Conservation (phyloP, 2,113 vertebrate genomes). For the Lampris incognitus region DNA sequence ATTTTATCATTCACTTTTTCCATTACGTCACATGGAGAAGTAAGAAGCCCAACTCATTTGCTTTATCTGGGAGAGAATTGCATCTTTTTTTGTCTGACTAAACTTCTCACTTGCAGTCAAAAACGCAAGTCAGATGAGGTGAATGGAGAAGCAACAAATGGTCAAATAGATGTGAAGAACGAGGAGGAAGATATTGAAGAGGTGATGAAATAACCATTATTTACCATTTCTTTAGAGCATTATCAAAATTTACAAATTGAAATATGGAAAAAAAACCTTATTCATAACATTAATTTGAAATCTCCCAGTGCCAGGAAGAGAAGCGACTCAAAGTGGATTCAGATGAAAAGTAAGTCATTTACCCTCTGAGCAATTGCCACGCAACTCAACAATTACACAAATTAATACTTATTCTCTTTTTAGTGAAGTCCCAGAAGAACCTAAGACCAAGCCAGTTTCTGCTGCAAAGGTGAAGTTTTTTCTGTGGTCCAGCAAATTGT, state of each 20-base stretch:
- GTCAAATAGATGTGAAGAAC: slow-evolving; percentile 64
- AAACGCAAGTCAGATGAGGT: slow-evolving; percentile 90
- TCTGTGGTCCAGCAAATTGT: too few relatives aligned
- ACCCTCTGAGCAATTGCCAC: background rate
- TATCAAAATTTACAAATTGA: too few relatives aligned
- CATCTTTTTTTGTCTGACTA: background rate
- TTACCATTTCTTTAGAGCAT: too few relatives aligned
- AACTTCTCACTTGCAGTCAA: slow-evolving; percentile 70
- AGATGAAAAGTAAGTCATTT: slow-evolving; percentile 84
- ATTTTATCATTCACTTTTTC: background rate
- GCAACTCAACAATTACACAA: background rate
- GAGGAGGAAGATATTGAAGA: slow-evolving; percentile 73
- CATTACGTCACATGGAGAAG: background rate
- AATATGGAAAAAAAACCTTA: too few relatives aligned
- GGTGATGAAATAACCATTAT: slow-evolving; percentile 32
- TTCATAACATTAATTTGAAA: background rate
- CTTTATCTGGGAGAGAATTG: background rate
- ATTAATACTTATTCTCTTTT: background rate
- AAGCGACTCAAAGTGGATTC: slow-evolving; percentile 89
- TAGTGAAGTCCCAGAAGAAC: slow-evolving; percentile 80
- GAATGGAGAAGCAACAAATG: slow-evolving; percentile 78
- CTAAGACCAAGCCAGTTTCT: slow-evolving; percentile 71
- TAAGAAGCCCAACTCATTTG: too few relatives aligned
- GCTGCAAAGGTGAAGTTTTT: slow-evolving; percentile 83
- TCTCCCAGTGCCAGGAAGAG: slow-evolving; percentile 83